A percentile compares a stretch with the other conserved stretches of the same genome.
These are phyloP conservation scores for Hypocryptadius cinnamomeus DNA, from an alignment of 2,113 vertebrate species.

Conservation along the genomic window DNA sequence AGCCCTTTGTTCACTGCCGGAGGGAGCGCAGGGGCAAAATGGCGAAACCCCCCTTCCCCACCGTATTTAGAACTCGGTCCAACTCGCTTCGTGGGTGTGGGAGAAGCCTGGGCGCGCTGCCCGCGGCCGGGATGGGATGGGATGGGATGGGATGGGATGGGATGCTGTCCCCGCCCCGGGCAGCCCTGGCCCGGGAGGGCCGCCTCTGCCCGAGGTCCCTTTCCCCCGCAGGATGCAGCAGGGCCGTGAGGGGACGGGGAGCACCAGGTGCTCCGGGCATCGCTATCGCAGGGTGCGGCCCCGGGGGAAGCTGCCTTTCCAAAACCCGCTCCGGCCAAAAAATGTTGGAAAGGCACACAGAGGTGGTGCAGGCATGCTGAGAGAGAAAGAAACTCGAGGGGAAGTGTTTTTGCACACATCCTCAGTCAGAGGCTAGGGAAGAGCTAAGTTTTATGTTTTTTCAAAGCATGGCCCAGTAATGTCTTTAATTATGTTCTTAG, in stretches of 20 bases:
- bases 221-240: accelerated
- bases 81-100: not conserved
- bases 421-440: not conserved
- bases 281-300: not conserved
- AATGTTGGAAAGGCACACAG: not conserved
- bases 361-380: not conserved
- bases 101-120: not conserved
- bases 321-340: not conserved
- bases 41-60: not conserved
- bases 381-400: not conserved
- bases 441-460: not conserved
- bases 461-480: not conserved
- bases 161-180: not conserved
- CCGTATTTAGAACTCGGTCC: accelerated
- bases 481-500: not conserved
- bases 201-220: not conserved
- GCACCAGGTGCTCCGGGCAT: not conserved
- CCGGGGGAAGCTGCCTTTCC: not conserved
- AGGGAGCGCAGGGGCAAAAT: not conserved
- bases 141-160: not conserved
- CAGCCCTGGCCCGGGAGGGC: not conserved
- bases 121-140: not conserved
- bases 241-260: not conserved
- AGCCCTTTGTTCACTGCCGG: not conserved
- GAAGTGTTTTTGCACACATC: not conserved